These are phyloP conservation scores for Heliangelus exortis DNA, from an alignment of 2,797 vertebrate species.

Conservation along the genomic window DNA sequence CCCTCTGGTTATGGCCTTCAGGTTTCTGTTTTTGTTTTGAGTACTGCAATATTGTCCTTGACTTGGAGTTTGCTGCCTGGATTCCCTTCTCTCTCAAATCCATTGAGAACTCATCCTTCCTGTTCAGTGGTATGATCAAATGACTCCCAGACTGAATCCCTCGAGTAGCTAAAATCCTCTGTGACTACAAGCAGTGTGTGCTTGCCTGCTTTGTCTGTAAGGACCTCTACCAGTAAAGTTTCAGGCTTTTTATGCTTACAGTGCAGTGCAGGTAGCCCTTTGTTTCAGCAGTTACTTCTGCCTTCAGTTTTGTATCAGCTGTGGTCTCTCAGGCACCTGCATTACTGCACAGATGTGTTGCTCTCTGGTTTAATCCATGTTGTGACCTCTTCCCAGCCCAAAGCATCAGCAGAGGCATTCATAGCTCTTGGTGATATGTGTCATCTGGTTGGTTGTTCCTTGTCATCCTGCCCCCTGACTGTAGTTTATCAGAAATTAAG, in stretches of 20 bases:
- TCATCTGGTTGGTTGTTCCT: background rate
- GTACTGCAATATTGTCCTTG: background rate
- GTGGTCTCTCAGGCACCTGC: background rate
- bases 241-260: background rate
- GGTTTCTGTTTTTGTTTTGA: background rate
- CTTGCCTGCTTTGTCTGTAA: background rate
- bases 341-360: background rate
- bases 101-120: background rate
- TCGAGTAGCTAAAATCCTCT: background rate
- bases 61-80: background rate
- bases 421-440: background rate
- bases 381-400: background rate
- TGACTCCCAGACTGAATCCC: background rate
- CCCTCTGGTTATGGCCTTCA: background rate
- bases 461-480: background rate
- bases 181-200: background rate
- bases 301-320: background rate
- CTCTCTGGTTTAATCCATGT: background rate
- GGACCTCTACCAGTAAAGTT: background rate
- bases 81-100: background rate
- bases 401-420: background rate
- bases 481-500: background rate
- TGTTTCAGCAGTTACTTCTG: background rate
- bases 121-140: background rate
- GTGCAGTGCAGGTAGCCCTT: background rate